phyloP scores from a whole-genome alignment of 2,113 vertebrate genomes.

The Amphiprion percula region DNA sequence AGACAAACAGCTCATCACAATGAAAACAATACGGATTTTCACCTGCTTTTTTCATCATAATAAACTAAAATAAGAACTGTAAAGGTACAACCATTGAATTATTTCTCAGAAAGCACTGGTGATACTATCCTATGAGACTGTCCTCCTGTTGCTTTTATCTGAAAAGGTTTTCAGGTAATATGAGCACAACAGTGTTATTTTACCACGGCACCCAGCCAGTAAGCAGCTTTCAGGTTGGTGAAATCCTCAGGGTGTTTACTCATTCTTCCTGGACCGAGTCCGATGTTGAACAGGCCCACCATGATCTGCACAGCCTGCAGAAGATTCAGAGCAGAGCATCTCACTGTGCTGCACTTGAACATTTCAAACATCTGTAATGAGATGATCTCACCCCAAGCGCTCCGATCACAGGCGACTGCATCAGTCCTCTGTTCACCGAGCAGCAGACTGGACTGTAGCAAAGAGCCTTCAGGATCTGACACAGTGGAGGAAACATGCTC shows the following conservation, averaged over 20 bases:
- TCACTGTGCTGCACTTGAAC: fast-evolving
- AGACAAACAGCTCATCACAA: background rate
- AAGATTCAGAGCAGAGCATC: constrained; percentile 1
- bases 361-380: background rate
- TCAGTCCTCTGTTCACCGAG: constrained; percentile 1
- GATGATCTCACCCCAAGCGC: constrained; percentile 68
- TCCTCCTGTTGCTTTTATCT: too few species aligned
- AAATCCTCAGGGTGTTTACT: background rate
- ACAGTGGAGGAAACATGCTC: constrained; percentile 49
- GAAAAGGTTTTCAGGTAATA: too few species aligned
- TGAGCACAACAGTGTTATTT: background rate
- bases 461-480: background rate
- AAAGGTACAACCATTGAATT: too few species aligned
- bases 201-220: constrained; percentile 78
- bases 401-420: background rate
- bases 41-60: too few species aligned
- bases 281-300: constrained; percentile 73
- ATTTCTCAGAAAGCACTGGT: too few species aligned
- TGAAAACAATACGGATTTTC: background rate
- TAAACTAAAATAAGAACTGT: too few species aligned
- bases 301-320: constrained; percentile 78
- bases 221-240: constrained; percentile 11
- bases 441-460: constrained; percentile 5
- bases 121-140: too few species aligned
- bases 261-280: constrained; percentile 46